Evolutionary conservation across 53 echinoderm and acorn worm species (phyloP), one percentile per base, ranked within the genome.

Genomic region (Crossaster papposus): DNA sequence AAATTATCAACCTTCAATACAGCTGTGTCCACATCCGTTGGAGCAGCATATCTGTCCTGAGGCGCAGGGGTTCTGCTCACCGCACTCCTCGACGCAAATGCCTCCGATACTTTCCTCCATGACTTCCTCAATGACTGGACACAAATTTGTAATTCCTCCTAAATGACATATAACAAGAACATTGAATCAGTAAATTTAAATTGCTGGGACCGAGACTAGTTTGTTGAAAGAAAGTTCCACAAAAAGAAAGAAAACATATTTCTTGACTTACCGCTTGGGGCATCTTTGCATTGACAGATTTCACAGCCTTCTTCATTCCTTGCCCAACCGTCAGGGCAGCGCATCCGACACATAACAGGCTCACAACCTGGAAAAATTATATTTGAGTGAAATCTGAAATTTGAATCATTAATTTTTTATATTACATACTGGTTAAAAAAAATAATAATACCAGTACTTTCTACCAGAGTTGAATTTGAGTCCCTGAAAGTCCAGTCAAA

Each of bases 21-120:
- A 94, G 51, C 78, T 89, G 83, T 91, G 94, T 55, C 94, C 94
- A 58, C 94, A 94, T 79, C 94, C 94, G 31, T 94, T 94, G 79
- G 91, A 91, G 89, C 94, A 94, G 64, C 94, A 94, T 52, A 91
- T 91, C 79, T 94, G 89, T 64, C 91, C 83, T 2, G 38, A 24
- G 38, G 79, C 70, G 55, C 94, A 94, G 18, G 88, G 50, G 28
- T 62, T 79, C 10, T 94, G 84, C 9, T 78, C 33, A 26, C 89
- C 62, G 28, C 94, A 94, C 14, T 83, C 70, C 44, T 94, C 94
- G 8, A 88, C 88, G 38, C 94, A 94, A 30, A 84, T 83, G 18
- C 94, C 94, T 15, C 84, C 89, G 28, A 73, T n/a, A n/a, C n/a
- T n/a, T n/a, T n/a, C n/a, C n/a, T n/a, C 84, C 14, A 15, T 64